Base-by-base conservation (phyloP, 2,888 invertebrate species). In the Dione vanillae region DNA sequence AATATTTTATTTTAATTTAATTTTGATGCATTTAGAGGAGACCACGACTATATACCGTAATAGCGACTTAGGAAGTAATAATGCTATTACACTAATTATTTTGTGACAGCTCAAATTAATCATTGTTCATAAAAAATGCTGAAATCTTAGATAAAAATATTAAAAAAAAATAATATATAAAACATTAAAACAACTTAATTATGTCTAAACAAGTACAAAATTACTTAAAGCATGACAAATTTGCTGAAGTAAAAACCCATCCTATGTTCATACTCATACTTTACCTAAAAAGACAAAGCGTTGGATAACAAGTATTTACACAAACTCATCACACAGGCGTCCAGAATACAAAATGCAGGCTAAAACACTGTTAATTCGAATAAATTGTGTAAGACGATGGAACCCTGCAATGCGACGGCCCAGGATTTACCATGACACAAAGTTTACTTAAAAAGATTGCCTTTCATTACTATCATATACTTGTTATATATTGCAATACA, bases 391-490 rank as follows among this genome's bases (percentile, higher is more conserved):
- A 72, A 68, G 70, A 74, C 64, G 61, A 68, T 35, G 45, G 67
- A 69, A 65, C 54, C 65, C 72, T 70, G 74, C 74, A 74, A 52
- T 74, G 74, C 74, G 74, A 72, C 74, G 72, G 49, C 54, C 12
- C 58, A 54, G 69, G 70, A 74, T 74, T 74, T 70, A 70, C 69
- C 52, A 51, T 67, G 72, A 72, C 65, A 62, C 47, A 66, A 68
- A 70, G 65, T 70, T 64, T 72, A 58, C 70, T 74, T 66, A 64
- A 70, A 72, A 69, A 58, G 47, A 61, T 45, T 72, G 49, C 54
- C 52, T 54, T 70, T 65, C 59, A 70, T 65, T 70, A 59, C 47
- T 52, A 69, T 51, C 58, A 27, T 27, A 3, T 19, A 40, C 45
- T 51, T 51, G 37, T 16, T 64, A 43, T 49, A 19, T 12, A 12